Evolutionary conservation across 2,113 vertebrate species (phyloP), one percentile per base, ranked within the genome.

Genomic region (Poeciliopsis occidentalis): DNA sequence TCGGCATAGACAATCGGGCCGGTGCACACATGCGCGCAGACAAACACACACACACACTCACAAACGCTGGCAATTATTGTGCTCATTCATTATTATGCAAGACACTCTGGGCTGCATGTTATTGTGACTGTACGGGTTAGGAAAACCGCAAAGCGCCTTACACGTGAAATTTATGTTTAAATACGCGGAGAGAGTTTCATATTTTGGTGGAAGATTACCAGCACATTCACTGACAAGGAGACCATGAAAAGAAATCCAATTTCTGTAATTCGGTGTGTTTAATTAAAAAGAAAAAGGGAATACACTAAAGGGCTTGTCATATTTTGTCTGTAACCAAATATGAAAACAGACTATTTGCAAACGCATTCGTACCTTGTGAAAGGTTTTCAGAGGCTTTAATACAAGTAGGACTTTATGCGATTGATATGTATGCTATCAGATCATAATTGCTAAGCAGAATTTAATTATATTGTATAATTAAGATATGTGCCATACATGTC

Each of bases 1-100:
- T 77, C 85, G 88, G 85, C 85, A 88, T 85, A 70, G 85, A 87
- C 81, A 78, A 82, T 87, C 86, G 83, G 92, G 92, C 86, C 86
- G 69, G 75, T 27, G 60, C 73, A 24, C 31, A 57, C 34, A 60
- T n/a, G 64, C 34, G 0, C 34, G 34, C 34, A 11, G 10, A 70
- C 32, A 29, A 12, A 73, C 47, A 76, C 60, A 71, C 22, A 24
- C 10, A 73, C 19, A 24, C 19, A 54, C 47, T 24, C 13, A 22
- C 17, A 51, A 22, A 54, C 8, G 51, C 51, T n/a, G 0, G 51
- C 24, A 17, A 57, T 73, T 31, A 63, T 62, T 80, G 65, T 75
- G 67, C 74, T 81, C 73, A 80, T 84, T 88, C 78, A 84, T 91
- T 87, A 84, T 90, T 88, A 87, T 87, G 76, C 84, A 85, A 87